Evolutionary conservation across 2,888 invertebrate species (phyloP).

Genomic region (Escarpia spicata): DNA sequence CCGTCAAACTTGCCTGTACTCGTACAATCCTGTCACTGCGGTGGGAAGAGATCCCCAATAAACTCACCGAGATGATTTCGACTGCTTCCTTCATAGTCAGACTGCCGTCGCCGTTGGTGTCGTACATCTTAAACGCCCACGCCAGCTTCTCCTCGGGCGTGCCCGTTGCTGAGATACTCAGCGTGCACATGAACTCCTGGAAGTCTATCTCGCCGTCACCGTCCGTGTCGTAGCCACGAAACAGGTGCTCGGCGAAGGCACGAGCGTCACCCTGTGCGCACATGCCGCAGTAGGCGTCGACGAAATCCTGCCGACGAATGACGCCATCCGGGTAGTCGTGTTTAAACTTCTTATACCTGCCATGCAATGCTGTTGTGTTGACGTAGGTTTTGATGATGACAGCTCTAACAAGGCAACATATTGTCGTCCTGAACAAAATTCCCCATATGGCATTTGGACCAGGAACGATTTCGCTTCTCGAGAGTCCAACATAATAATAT

Average conservation of each 20-base stretch:
- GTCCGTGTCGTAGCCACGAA: constrained; percentile 6
- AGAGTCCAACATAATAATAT: too few species aligned
- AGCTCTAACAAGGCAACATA: too few species aligned
- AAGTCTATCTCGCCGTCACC: not conserved
- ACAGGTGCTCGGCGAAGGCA: not conserved
- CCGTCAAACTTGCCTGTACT: too few species aligned
- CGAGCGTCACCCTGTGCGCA: not conserved
- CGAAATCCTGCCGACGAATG: constrained; percentile 17
- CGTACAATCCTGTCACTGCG: too few species aligned
- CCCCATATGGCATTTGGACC: too few species aligned
- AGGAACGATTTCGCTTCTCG: too few species aligned
- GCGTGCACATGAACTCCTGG: constrained; percentile 4
- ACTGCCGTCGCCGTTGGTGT: not conserved
- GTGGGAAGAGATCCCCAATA: too few species aligned
- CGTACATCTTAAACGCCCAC: not conserved
- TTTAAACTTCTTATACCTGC: constrained; percentile 19
- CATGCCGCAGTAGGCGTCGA: constrained; percentile 14
- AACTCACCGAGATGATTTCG: not conserved
- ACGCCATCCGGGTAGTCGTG: constrained; percentile 19
- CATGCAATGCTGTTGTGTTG: not conserved
- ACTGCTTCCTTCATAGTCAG: not conserved
- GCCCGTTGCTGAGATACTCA: not conserved
- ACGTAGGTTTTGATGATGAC: too few species aligned
- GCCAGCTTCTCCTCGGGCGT: not conserved
- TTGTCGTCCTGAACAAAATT: too few species aligned